phyloP scores from a whole-genome alignment of 2,888 invertebrate genomes.

The Eupithecia insigniata region DNA sequence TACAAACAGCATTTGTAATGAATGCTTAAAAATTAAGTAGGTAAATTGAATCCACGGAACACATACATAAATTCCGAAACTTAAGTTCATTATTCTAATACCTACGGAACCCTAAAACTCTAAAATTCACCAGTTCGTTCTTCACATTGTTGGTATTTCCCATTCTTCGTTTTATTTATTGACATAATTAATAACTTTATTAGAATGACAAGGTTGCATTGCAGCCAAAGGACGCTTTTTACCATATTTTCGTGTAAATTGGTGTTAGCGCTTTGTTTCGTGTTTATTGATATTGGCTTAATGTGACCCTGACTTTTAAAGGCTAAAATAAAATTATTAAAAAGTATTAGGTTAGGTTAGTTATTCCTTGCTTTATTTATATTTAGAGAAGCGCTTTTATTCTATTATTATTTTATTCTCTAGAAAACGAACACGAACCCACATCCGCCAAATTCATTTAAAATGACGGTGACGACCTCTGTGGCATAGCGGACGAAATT shows the following conservation, averaged over 20 bases:
- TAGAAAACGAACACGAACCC: too few relatives aligned
- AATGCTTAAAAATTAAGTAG: too few relatives aligned
- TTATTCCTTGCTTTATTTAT: neutral
- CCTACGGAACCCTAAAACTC: conserved; percentile 13
- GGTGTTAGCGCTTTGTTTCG: neutral
- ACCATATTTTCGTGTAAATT: neutral
- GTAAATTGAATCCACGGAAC: too few relatives aligned
- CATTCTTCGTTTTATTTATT: conserved; percentile 3
- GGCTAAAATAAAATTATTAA: neutral
- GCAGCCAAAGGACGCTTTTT: neutral
- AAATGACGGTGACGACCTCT: too few relatives aligned
- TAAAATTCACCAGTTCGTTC: neutral
- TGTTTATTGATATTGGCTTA: conserved; percentile 5
- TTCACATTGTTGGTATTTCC: neutral
- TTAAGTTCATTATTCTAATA: neutral
- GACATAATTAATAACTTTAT: neutral
- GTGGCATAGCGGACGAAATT: too few relatives aligned
- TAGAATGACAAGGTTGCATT: neutral
- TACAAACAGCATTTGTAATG: too few relatives aligned
- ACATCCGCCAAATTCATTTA: too few relatives aligned
- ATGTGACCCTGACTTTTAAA: neutral
- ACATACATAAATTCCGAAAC: neutral
- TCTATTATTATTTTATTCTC: too few relatives aligned
- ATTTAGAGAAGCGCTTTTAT: too few relatives aligned
- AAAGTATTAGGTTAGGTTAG: too few relatives aligned